These are phyloP conservation scores for Polypedilum vanderplanki DNA, from an alignment of 1,140 invertebrate species.

Conservation along the genomic window DNA sequence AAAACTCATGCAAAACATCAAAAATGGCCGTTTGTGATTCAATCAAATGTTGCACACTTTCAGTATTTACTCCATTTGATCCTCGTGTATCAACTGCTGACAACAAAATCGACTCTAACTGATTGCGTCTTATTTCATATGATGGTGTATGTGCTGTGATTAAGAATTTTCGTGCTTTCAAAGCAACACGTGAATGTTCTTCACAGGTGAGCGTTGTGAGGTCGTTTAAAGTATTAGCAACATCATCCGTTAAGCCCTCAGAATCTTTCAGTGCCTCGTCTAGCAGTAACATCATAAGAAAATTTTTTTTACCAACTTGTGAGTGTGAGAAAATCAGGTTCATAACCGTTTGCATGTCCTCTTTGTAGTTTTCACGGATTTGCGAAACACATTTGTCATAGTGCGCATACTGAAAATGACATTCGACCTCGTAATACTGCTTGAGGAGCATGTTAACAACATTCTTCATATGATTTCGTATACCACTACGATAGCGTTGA, in stretches of 20 bases:
- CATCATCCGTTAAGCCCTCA: constrained; percentile 77
- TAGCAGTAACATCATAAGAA: constrained; percentile 78
- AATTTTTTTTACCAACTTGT: constrained; percentile 88
- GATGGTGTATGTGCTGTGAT: constrained; percentile 96
- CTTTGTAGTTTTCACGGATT: constrained; percentile 84
- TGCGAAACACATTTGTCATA: constrained; percentile 96
- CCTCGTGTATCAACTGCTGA: constrained; percentile 98
- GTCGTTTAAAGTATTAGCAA: constrained; percentile 87
- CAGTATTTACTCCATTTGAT: constrained; percentile 88
- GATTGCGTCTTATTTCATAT: constrained; percentile 93
- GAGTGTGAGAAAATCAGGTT: constrained; percentile 94
- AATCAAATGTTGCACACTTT: constrained; percentile 94
- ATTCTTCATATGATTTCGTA: constrained; percentile 92
- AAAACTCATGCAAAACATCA: constrained; percentile 97
- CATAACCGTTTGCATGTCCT: constrained; percentile 84
- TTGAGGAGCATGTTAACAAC: constrained; percentile 91
- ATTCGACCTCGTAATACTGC: constrained; percentile 92
- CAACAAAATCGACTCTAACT: constrained; percentile 98
- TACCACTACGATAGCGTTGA: constrained; percentile 92
- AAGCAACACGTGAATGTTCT: constrained; percentile 91
- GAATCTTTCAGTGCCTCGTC: constrained; percentile 80
- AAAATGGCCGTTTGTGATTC: constrained; percentile 97
- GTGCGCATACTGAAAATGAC: constrained; percentile 92
- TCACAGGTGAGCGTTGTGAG: constrained; percentile 88
- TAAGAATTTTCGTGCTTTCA: constrained; percentile 83